A percentile compares a stretch with the other conserved stretches of the same genome.
Evolutionary conservation across 2,888 invertebrate genomes (phyloP).

Genomic region (Aromia moschata): DNA sequence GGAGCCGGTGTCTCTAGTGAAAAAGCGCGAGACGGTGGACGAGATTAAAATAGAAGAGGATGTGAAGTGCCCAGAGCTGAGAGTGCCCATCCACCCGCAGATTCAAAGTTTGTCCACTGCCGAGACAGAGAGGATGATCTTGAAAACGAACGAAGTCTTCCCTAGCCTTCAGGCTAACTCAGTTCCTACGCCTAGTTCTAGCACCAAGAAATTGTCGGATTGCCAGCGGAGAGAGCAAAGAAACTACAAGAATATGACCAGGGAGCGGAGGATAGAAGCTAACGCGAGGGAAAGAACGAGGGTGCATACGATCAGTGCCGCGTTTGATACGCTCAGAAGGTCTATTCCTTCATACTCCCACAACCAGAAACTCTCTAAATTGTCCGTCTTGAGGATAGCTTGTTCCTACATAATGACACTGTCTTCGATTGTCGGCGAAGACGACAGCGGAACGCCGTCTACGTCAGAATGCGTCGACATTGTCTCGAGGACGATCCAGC

Average conservation of each 20-base stretch:
- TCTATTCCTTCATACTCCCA: conserved; percentile 92
- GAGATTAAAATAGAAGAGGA: conserved; percentile 27
- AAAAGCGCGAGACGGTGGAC: conserved; percentile 42
- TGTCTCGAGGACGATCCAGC: conserved; percentile 92
- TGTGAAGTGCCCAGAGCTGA: conserved; percentile 34
- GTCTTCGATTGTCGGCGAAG: conserved; percentile 75
- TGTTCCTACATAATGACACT: conserved; percentile 92
- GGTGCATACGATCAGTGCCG: conserved; percentile 95
- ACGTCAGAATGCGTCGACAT: conserved; percentile 82
- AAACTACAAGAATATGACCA: conserved; percentile 95
- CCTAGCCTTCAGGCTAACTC: conserved; percentile 45
- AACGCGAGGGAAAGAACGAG: conserved; percentile 92
- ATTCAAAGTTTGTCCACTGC: conserved; percentile 43
- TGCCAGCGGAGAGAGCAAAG: conserved; percentile 69
- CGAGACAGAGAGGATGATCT: conserved; percentile 55
- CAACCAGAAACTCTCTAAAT: conserved; percentile 91
- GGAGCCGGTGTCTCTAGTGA: conserved; percentile 53
- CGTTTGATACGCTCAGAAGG: conserved; percentile 87
- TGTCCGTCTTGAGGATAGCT: conserved; percentile 91
- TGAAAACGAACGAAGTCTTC: conserved; percentile 54
- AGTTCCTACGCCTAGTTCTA: conserved; percentile 9
- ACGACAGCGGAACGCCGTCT: conserved; percentile 63
- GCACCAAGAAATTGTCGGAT: conserved; percentile 27
- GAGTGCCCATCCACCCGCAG: conserved; percentile 56
- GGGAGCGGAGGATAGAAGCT: conserved; percentile 91